Evolutionary conservation across 2,113 vertebrate genomes (phyloP), one percentile per base, ranked within the genome.

Genomic region (Notothenia rossii): DNA sequence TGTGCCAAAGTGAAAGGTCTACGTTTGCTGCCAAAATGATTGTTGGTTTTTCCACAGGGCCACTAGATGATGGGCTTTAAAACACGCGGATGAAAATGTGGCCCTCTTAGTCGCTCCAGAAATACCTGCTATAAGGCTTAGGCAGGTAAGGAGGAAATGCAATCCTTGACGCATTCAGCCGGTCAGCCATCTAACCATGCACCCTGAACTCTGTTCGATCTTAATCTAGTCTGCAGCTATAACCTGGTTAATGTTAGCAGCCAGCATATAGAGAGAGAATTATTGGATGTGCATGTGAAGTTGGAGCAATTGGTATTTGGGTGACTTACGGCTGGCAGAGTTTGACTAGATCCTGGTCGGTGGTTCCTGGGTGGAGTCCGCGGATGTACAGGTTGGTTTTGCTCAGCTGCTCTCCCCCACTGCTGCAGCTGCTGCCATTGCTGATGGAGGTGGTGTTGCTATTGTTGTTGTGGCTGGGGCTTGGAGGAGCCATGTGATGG

Each of bases 311-410:
- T 64, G 76, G 29, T 55, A 71, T 75, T 77, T 25, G 63, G 79
- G 53, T 66, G 79, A 95, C 97, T 97, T 93, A 98, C 97, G 96
- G 96, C 91, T 97, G 97, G 91, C 97, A 98, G 75, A 98, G 92
- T 90, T 97, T 97, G 91, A 97, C 97, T 45, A 98, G 95, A 91
- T 98, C 97, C 90, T 98, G 97, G 95, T 98, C 97, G 36, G 96
- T 97, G 80, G 97, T 98, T 87, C 96, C 96, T 1, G 97, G 97
- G 66, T 96, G 97, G 83, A 98, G 91, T 79, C 97, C 97, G 46
- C 97, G 96, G 89, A 98, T 98, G 88, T 98, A 98, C 58, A 98
- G 94, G 92, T 98, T 98, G 86, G 97, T 98, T 92, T 98, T 98
- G 93, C 97, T 98, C 88, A 98, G 94, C 88, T 97, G 97, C 83